Evolutionary conservation across 2,888 invertebrate species (phyloP).

Genomic region (Drosophila longiperda): DNA sequence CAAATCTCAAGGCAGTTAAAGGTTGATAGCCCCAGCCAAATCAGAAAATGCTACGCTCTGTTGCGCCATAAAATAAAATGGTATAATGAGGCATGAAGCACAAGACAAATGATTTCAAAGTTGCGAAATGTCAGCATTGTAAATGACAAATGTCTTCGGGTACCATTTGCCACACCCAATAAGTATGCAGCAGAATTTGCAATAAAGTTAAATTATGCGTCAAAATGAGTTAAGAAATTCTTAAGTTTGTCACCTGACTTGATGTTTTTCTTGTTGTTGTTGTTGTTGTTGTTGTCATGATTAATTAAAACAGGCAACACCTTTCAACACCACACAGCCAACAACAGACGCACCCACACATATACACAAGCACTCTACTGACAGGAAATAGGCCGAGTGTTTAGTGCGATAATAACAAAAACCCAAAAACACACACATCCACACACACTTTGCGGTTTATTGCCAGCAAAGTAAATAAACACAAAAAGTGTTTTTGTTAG

Average conservation of each 20-base stretch:
- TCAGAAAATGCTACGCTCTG: constrained; percentile 28
- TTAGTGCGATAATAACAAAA: constrained; percentile 30
- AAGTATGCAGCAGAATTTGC: constrained; percentile 63
- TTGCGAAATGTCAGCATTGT: constrained; percentile 38
- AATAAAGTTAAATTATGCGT: constrained; percentile 72
- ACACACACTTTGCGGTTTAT: constrained; percentile 45
- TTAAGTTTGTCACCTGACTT: constrained; percentile 37
- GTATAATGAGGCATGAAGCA: constrained; percentile 2
- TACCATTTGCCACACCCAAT: constrained; percentile 3
- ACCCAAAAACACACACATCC: constrained; percentile 8
- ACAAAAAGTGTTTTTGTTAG: constrained; percentile 39
- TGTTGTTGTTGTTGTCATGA: constrained; percentile 46
- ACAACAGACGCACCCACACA: not conserved
- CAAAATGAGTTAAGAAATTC: constrained; percentile 58
- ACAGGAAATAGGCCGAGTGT: constrained; percentile 29
- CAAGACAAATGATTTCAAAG: constrained; percentile 48
- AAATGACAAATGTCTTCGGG: constrained; percentile 2
- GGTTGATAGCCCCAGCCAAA: constrained; percentile 3
- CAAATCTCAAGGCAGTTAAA: not conserved
- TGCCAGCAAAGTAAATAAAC: constrained; percentile 59
- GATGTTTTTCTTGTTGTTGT: constrained; percentile 1
- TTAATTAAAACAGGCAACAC: constrained; percentile 62
- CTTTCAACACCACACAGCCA: constrained; percentile 16
- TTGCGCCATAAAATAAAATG: constrained; percentile 33
- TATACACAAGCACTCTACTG: not conserved